Evolutionary conservation across 2,797 vertebrate species (phyloP), one percentile per base, ranked within the genome.

Genomic region (Anguilla obscura): DNA sequence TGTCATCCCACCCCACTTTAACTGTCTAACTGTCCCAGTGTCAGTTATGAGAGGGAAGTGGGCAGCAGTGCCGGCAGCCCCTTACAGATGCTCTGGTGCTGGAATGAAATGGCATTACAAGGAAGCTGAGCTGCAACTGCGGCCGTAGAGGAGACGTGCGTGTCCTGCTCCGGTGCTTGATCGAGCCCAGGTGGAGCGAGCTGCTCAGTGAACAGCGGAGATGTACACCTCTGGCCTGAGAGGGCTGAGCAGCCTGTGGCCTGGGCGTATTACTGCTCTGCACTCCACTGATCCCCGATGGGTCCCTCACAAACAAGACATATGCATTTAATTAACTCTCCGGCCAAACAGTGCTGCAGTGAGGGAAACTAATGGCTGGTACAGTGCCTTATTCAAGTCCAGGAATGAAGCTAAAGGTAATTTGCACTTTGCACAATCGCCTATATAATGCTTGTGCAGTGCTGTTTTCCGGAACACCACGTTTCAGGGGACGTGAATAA

Each of bases 301-400:
- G 40, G 30, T 63, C 56, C 36, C 40, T 2, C 84, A 48, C 16
- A 58, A 84, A 74, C 71, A 84, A 84, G 50, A 54, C 48, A 33
- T 40, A 88, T 88, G 87, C 87, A 85, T 88, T 88, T 88, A 88
- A 88, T 88, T 88, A 88, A 76, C 63, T 76, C 83, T 74, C 27
- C 21, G 24, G 85, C 45, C 40, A 24, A 86, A 86, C 33, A 79
- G 21, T 52, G 50, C 69, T 40, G 36, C 66, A 79, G 58, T 40
- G 83, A 27, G 82, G 84, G 27, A 30, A 30, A 12, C 8, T 18
- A 74, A 14, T 10, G 66, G 30, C 8, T 36, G 36, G 33, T 84
- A 21, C 87, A 69, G 50, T 40, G 71, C 84, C 80, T 16, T 10
- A 36, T 56, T 88, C 74, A 85, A 88, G 85, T 56, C 12, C 60